These are phyloP conservation scores for Hypomecis atomaria DNA, from an alignment of 2,888 invertebrate species.

Conservation along the genomic window DNA sequence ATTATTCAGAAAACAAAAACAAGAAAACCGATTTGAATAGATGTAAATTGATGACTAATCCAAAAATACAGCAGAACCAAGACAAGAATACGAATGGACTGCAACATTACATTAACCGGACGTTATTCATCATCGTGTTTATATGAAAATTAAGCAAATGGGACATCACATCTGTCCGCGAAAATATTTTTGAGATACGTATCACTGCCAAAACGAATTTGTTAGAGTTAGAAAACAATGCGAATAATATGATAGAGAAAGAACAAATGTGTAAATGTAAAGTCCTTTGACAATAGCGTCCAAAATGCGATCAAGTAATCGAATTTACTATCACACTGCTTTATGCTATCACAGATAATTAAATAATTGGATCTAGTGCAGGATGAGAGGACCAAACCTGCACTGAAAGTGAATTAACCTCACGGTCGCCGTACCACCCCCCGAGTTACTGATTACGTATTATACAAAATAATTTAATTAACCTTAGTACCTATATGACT, in stretches of 20 bases:
- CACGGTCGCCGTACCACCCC: no score
- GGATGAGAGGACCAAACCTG: slow-evolving; percentile 7
- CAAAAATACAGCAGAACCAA: background rate
- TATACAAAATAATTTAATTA: no score
- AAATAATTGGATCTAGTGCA: slow-evolving; percentile 49
- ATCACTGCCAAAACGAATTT: no score
- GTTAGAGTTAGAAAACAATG: no score
- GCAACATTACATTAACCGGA: slow-evolving; percentile 2
- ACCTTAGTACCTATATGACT: no score
- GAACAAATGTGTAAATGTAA: no score
- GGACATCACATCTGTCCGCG: slow-evolving; percentile 6
- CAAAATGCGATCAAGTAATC: slow-evolving; percentile 65
- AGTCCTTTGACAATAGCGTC: slow-evolving; percentile 15
- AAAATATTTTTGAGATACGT: background rate
- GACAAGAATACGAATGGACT: background rate
- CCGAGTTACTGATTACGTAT: no score
- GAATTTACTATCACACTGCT: slow-evolving; percentile 50
- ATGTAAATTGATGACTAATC: background rate
- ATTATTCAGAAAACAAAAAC: no score
- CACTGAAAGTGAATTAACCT: no score
- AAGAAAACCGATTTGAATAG: no score
- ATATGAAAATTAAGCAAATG: slow-evolving; percentile 44
- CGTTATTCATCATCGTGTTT: slow-evolving; percentile 21
- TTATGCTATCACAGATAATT: slow-evolving; percentile 37
- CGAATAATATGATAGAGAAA: no score